Evolutionary conservation across 2,888 invertebrate species (phyloP), one percentile per base, ranked within the genome.

Genomic region (Sycophila texana): DNA sequence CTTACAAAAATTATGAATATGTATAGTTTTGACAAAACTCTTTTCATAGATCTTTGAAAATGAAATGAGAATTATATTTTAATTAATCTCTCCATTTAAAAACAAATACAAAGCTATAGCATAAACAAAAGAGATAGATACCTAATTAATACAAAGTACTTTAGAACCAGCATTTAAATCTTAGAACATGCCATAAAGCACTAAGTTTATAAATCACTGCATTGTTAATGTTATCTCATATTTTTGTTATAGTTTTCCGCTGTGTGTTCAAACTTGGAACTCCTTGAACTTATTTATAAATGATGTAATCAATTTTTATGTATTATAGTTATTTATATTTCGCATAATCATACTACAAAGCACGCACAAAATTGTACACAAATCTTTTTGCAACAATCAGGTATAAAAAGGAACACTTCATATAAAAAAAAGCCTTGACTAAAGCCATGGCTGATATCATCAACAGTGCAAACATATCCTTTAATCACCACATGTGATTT

Each of bases 381-480:
- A 71, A 60, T 39, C 7, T 63, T 39, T 79, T 30, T 66, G 39
- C 39, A 71, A 79, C 26, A 71, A 70, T 39, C 49, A 5, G 12
- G 22, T 55, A 5, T 74, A 71, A 63, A 70, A 63, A 74, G 3
- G 20, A 58, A 60, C 49, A 74, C 65, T 63, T 39, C 47, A 68
- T 58, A 74, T 30, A 55, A 10, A 67, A 20, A 26, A 39, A 73
- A 78, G 72, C 49, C 73, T 70, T 74, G 51, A 66, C 51, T 22
- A 51, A 70, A 60, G 74, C 58, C 65, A 68, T 74, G 57, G 66
- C 65, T 63, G 63, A 22, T 73, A 73, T 72, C 70, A 58, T 63
- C 53, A 55, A 63, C 53, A 73, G 66, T 72, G 49, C 30, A 60
- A 76, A 77, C 63, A 74, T 82, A 81, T 81, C 81, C 74, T 75